These are phyloP conservation scores for Drosophila pseudotalamancana DNA, from an alignment of 2,888 invertebrate species.

Conservation along the genomic window DNA sequence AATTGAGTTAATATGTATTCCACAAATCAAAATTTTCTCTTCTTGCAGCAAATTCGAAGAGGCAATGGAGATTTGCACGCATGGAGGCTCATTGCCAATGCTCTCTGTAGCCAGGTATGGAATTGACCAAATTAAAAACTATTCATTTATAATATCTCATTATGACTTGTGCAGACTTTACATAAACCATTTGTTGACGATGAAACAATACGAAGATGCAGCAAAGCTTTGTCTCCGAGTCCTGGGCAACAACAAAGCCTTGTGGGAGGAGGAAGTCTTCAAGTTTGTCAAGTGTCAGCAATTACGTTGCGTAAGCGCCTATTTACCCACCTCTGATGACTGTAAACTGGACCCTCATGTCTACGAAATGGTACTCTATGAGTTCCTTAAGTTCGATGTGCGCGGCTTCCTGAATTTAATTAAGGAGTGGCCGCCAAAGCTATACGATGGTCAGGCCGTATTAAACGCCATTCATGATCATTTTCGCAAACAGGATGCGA, in stretches of 20 bases:
- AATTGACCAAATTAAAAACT: background rate
- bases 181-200: conserved; percentile 91
- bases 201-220: conserved; percentile 91
- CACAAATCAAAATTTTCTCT: background rate
- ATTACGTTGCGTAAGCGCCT: conserved; percentile 91
- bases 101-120: conserved; percentile 80
- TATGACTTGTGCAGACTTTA: conserved; percentile 86
- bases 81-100: conserved; percentile 85
- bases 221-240: conserved; percentile 94
- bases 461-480: conserved; percentile 94
- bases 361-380: conserved; percentile 97
- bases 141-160: background rate
- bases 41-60: conserved; percentile 89
- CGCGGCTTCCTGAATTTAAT: conserved; percentile 92
- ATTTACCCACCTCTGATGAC: conserved; percentile 90
- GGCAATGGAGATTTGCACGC: conserved; percentile 91
- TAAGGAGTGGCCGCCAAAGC: conserved; percentile 93
- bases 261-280: conserved; percentile 96
- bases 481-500: conserved; percentile 90
- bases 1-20: background rate
- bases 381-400: conserved; percentile 94
- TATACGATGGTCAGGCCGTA: conserved; percentile 93
- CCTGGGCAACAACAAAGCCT: conserved; percentile 91
- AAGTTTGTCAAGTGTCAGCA: conserved; percentile 95
- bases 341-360: conserved; percentile 91